Base-by-base conservation (phyloP, 2,888 invertebrate species). In the Hypena proboscidalis region DNA sequence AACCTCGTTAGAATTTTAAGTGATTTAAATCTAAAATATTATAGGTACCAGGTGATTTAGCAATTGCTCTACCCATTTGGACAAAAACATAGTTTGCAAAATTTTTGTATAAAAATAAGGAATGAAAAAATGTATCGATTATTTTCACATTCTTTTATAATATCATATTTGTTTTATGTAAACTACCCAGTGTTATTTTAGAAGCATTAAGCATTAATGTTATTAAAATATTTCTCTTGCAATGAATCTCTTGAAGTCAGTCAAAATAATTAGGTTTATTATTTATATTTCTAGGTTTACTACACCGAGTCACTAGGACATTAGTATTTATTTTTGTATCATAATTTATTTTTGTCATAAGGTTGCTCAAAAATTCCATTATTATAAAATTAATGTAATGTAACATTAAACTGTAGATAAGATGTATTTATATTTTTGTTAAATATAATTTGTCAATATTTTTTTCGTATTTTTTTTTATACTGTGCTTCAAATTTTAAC, bases 301-400 rank as follows among this genome's bases (percentile, higher is more conserved):
- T 61, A 58, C 64, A 75, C 73, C 70, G 59, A 83, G 83, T 83
- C 83, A 83, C 64, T 83, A 83, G 81, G 82, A 81, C 83, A 58
- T 47, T 81, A 82, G 58, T 61, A 54, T 46, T 45, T 61, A 62
- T 57, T 58, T 53, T 39, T 52, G 47, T 43, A 46, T 25, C 35
- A 26, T 30, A 6, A 41, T 32, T 32, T 4, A 17, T 17, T 26
- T 20, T 7, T 15, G 9, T 25, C 26, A 32, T 25, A 34, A 30
- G 36, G 15, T 29, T 54, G 45, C 49, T 60, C 50, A 54, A 46
- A 37, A 15, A 33, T 37, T 14, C 4, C 10, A 30, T 30, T 29
- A 21, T 34, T 31, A 35, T 29, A 8, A 25, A 14, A 43, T 15
- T 14, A 30, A 42, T 17, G 33, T 30, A 20, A 33, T 26, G 1